Conservation (phyloP, 2,888 invertebrate species). For the Cantharis flavilabris region DNA sequence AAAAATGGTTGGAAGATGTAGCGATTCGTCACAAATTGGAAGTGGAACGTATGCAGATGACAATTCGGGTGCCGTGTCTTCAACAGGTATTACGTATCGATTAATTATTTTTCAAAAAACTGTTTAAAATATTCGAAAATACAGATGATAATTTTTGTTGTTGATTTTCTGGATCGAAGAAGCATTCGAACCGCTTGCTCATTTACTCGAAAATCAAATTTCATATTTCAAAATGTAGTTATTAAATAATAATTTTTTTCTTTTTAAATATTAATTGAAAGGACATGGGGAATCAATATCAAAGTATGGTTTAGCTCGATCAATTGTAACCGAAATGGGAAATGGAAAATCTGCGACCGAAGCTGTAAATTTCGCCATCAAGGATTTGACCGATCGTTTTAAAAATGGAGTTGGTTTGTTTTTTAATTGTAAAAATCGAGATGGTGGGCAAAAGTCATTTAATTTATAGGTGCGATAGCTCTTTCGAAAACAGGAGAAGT, state of each 20-base stretch:
- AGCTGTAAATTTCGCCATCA: constrained; percentile 66
- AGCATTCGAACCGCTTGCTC: too few species aligned
- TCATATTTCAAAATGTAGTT: too few species aligned
- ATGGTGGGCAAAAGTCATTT: not conserved
- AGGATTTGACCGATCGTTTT: constrained; percentile 69
- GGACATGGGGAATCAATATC: constrained; percentile 87
- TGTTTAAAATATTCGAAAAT: too few species aligned
- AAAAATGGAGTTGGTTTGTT: constrained; percentile 68
- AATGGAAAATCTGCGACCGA: constrained; percentile 62
- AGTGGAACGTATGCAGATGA: constrained; percentile 80
- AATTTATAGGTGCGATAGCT: constrained; percentile 63
- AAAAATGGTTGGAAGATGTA: constrained; percentile 77
- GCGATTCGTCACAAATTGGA: constrained; percentile 76
- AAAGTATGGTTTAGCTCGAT: constrained; percentile 75
- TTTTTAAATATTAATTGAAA: constrained; percentile 32
- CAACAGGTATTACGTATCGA: constrained; percentile 61
- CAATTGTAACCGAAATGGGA: constrained; percentile 69
- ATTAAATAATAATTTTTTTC: too few species aligned
- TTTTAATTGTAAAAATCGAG: not conserved
- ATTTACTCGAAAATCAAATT: too few species aligned
- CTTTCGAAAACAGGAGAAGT: constrained; percentile 67
- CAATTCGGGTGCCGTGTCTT: constrained; percentile 74
- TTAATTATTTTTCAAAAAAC: too few species aligned
- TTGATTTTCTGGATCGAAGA: too few species aligned
- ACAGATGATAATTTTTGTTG: too few species aligned